Base-by-base conservation (phyloP, 2,113 vertebrate species). In the Xiphophorus hellerii region DNA sequence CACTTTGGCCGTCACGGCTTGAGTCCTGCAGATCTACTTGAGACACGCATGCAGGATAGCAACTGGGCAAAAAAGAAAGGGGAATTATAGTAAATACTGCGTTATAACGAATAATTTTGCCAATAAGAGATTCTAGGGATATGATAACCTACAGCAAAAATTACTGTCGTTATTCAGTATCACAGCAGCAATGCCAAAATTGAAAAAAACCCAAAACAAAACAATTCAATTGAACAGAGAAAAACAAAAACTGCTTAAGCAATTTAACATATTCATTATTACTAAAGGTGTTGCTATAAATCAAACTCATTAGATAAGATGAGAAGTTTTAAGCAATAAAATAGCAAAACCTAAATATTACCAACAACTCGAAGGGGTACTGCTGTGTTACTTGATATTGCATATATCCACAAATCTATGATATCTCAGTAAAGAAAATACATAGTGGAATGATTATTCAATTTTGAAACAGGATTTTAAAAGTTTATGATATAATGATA, bases 11-110 rank as follows among this genome's bases (percentile, higher is more conserved):
- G 82, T 85, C 82, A 77, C 37, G 69, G 82, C 74, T 77, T 85
- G 76, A 73, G 77, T 84, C 79, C 84, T 74, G 84, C 79, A 88
- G 85, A 71, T 83, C 81, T 89, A 89, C 87, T 92, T 82, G 83
- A 86, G 88, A 92, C 82, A 85, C 80, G 76, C 81, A 88, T 81
- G 69, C 73, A 86, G 80, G 77, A 83, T 73, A 91, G 82, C 74
- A 84, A 80, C 82, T 88, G 76, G 90, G 90, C 91, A 88, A 82
- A 84, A 48, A 79, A 64, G 51, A 39, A 61, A 62, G 78, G 7
- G 22, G 63, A 69, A 81, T 65, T 25, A 67, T 65, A 58, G 20
- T 64, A 69, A 87, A 82, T 28, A 62, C 62, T 65, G 70, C 29
- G 63, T 15, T 67, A 29, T 28, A 28, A 68, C 54, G 74, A 39